Conservation (phyloP, 1,140 invertebrate species). For the Zaprionus ghesquierei region DNA sequence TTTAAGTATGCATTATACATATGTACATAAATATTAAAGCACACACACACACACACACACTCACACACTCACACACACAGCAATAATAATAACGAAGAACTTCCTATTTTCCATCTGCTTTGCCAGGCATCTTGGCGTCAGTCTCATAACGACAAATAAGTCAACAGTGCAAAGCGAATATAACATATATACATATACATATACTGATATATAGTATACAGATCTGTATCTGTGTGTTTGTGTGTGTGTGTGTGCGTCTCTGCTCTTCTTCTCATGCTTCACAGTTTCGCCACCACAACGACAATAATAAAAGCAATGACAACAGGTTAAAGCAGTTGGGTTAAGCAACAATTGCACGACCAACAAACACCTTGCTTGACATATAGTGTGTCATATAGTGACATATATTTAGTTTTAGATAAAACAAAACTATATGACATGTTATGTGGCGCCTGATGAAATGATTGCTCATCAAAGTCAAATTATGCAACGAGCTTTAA, state of each 20-base stretch:
- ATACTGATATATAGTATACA: neutral
- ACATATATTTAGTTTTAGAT: no score
- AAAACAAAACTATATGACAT: no score
- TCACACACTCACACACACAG: neutral
- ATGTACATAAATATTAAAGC: constrained; percentile 60
- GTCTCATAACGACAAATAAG: constrained; percentile 59
- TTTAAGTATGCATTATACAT: constrained; percentile 29
- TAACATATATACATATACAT: neutral
- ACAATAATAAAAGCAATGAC: constrained; percentile 27
- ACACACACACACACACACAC: constrained; percentile 1
- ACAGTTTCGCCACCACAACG: constrained; percentile 6
- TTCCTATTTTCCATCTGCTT: constrained; percentile 29
- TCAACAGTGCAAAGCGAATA: constrained; percentile 32
- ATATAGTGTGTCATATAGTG: neutral
- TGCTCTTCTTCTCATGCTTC: constrained; percentile 6
- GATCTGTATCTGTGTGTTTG: neutral
- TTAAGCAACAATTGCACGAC: no score
- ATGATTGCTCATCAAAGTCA: no score
- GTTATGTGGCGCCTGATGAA: neutral
- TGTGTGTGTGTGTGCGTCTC: constrained; percentile 7
- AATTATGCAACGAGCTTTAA: no score
- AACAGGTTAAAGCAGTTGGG: neutral
- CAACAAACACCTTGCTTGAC: neutral
- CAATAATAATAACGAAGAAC: constrained; percentile 1
- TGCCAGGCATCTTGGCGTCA: constrained; percentile 50